These are phyloP conservation scores for Paraplagusia blochii DNA, from an alignment of 2,113 vertebrate genomes.

Conservation along the genomic window DNA sequence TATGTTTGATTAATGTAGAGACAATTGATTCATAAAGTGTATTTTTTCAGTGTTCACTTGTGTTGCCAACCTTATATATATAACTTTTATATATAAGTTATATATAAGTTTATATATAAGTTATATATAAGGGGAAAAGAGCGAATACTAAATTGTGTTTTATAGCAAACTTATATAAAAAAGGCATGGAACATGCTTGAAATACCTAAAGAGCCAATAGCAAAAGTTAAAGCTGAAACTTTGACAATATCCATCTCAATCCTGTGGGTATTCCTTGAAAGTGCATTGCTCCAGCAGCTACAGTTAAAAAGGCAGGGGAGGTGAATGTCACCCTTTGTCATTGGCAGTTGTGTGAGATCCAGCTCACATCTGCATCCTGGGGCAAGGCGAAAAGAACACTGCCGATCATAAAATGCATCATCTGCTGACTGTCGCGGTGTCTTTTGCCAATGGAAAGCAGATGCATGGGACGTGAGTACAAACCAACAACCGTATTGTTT, in stretches of 20 bases:
- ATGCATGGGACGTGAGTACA: conserved; percentile 27
- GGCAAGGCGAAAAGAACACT: conserved; percentile 52
- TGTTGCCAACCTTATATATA: too few species aligned
- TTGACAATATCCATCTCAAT: background rate
- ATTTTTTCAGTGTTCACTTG: too few species aligned
- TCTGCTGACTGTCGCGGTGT: conserved; percentile 25
- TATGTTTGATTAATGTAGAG: too few species aligned
- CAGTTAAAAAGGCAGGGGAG: conserved; percentile 21
- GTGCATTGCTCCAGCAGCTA: conserved; percentile 12
- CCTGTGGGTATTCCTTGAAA: conserved; percentile 4
- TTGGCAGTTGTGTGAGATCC: conserved; percentile 40
- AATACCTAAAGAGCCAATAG: too few species aligned
- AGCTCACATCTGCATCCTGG: conserved; percentile 37
- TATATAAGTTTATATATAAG: too few species aligned
- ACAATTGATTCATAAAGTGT: too few species aligned
- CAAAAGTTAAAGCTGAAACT: too few species aligned
- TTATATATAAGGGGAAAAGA: too few species aligned
- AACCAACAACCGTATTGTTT: conserved; percentile 42
- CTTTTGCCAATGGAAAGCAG: conserved; percentile 18
- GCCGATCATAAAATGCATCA: conserved; percentile 39
- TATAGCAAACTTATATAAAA: too few species aligned
- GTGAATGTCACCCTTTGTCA: conserved; percentile 27
- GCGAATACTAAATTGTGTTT: too few species aligned
- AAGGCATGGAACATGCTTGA: too few species aligned
- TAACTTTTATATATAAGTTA: too few species aligned